Percentiles rank a stretch among this genome's conserved stretches.
These are phyloP conservation scores for fruit fly (Drosophila melanogaster) DNA, from an alignment of 1,140 invertebrate species.

Conservation along the genomic window Release_6_plus_ISO1_MT NT_033777.3:26945501-26946000, in stretches of 20 bases:
- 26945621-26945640: background rate
- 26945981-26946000: background rate
- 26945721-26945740: background rate
- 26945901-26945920: slow-evolving; percentile 13
- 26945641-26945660: background rate
- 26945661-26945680: background rate
- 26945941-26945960: slow-evolving; percentile 28
- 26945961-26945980: slow-evolving; percentile 13
- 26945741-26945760: background rate
- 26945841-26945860: slow-evolving; percentile 5
- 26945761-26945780: slow-evolving; percentile 25
- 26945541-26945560: slow-evolving; percentile 23
- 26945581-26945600: background rate
- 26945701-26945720: too few species aligned
- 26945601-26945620: too few species aligned
- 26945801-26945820: slow-evolving; percentile 27
- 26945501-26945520: background rate
- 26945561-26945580: background rate
- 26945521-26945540: slow-evolving; percentile 8
- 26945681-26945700: background rate
- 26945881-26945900: slow-evolving; percentile 4
- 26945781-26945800: slow-evolving; percentile 25
- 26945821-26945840: slow-evolving; percentile 21
- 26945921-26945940: slow-evolving; percentile 45
- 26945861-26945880: slow-evolving; percentile 13